These are phyloP conservation scores for Leptobrachium ailaonicum DNA, from an alignment of 2,113 vertebrate species.

Conservation along the genomic window DNA sequence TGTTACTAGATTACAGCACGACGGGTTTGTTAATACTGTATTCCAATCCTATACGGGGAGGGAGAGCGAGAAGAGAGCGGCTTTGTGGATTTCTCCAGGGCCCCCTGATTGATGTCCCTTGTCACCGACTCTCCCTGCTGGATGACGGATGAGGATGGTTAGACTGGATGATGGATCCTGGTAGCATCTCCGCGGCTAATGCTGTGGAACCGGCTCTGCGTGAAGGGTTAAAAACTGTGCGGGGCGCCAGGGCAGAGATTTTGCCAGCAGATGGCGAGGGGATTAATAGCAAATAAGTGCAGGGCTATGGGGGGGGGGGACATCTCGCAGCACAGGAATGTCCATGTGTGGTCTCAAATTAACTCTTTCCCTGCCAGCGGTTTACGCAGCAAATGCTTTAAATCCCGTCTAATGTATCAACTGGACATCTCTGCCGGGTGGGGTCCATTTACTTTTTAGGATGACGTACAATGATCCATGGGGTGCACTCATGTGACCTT, in stretches of 20 bases:
- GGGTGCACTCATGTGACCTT: too few species aligned
- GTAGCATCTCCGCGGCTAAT: not conserved
- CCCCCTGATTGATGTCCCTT: conserved; percentile 22
- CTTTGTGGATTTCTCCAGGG: not conserved
- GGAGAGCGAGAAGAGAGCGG: not conserved
- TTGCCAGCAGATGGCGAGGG: conserved; percentile 7
- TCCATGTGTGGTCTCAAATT: not conserved
- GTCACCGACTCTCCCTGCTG: not conserved
- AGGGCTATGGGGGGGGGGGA: not conserved
- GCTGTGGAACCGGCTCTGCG: not conserved
- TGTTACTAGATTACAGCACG: too few species aligned
- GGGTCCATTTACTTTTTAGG: too few species aligned
- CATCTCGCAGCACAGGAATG: not conserved
- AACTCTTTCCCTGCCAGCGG: not conserved
- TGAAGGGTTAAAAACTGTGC: conserved; percentile 16
- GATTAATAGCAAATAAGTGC: conserved; percentile 11
- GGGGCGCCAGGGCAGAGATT: conserved; percentile 1
- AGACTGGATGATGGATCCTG: conserved; percentile 4
- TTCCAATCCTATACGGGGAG: too few species aligned
- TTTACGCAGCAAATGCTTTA: not conserved
- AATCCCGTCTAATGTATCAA: too few species aligned
- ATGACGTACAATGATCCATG: too few species aligned
- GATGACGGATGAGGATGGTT: conserved; percentile 22
- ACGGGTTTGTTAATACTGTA: too few species aligned
- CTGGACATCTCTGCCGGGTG: too few species aligned